Evolutionary conservation across 2,113 vertebrate genomes (phyloP), one percentile per base, ranked within the genome.

Genomic region (Holacanthus passer): DNA sequence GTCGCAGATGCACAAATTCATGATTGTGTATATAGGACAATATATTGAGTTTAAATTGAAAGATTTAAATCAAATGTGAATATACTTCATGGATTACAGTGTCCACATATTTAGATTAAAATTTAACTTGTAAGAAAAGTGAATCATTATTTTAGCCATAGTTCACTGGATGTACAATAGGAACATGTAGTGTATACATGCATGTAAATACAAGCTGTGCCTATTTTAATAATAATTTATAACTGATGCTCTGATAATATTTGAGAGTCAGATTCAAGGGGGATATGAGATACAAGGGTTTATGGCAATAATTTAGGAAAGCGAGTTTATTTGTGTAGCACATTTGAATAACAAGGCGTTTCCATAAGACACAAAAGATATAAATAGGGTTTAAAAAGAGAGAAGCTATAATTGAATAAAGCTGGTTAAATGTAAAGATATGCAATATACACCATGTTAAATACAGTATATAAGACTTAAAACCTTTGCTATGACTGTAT

Each of bases 41-140:
- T 29, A 56, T 58, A 32, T 32, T 17, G 19, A 64, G 17, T 77
- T 72, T 48, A 35, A 65, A 72, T 59, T 13, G 4, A 56, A 47
- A n/a, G 2, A 8, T 68, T 35, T 68, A 17, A 5, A 17, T 17
- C 19, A n/a, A n/a, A 52, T 52, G 35, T 22, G 5, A n/a, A 12
- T 31, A 20, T 20, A 20, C 20, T 60, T 17, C 68, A 16, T 55
- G 59, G 20, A 45, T 35, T 35, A 13, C 9, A 29, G 43, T 35
- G 3, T 56, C 22, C 17, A 2, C 41, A 16, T 47, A 27, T 60
- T 52, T n/a, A 66, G 16, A 3, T 29, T 29, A 50, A 27, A 4
- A 11, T 19, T n/a, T 16, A 6, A 20, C 43, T 22, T 39, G 10
- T 3, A 58, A 2, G 50, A 16, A 52, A 65, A 29, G 14, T 19